Base-by-base conservation (phyloP, 2,888 invertebrate species). In the Chorisops tibialis region DNA sequence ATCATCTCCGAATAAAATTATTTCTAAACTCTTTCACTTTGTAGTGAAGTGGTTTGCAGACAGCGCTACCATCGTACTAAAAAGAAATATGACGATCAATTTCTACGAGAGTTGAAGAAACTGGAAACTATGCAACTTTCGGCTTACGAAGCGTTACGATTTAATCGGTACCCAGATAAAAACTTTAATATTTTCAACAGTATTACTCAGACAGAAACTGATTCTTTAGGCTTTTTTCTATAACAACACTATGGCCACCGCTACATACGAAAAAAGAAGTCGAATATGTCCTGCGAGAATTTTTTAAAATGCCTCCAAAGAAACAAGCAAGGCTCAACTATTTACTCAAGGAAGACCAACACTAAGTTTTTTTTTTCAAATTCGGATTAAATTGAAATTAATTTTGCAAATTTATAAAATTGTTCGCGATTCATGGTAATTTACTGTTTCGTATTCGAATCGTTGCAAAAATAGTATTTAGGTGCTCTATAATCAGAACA, bases 241-340 rank as follows among this genome's bases (percentile, higher is more conserved):
- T 78, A 60, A 78, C 78, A 62, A 78, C 76, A 54, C 72, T 78
- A 62, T 78, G 78, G 78, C 73, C 72, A 65, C 78, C 78, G 37
- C 66, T 78, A 67, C 77, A 78, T 69, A 77, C 78, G 56, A 73
- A 51, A 16, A 65, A 65, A 19, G 64, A 67, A 41, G 65, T 66
- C n/a, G 52, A 67, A n/a, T 21, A 45, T 37, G 50, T 56, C 9
- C n/a, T 64, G 2, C 60, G 41, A 24, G 54, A 63, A 22, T 63
- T 63, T 54, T 62, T 39, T 61, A 59, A 47, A 18, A 30, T 66
- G 9, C 50, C 58, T 9, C 45, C 41, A 7, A 62, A 63, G 48
- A 56, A 66, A 45, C 18, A 66, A 18, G 49, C 56, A n/a, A 56
- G 66, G 1, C 43, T 66, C n/a, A 35, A 61, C 11, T 59, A 65